These are phyloP conservation scores for Heliconius congener DNA, from an alignment of 1,140 invertebrate species.

Conservation along the genomic window DNA sequence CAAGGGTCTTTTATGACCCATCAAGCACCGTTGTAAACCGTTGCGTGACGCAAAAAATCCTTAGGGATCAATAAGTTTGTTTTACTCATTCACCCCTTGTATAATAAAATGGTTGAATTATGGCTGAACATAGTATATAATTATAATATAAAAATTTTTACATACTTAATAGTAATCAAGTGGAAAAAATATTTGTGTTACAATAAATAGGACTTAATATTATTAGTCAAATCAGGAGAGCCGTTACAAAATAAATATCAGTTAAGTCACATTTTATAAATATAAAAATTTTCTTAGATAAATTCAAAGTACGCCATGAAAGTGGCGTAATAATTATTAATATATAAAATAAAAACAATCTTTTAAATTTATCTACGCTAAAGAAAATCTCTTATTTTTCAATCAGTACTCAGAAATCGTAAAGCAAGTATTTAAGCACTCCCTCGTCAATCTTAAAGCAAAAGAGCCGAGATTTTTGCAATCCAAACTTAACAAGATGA, in stretches of 20 bases:
- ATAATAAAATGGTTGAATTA: conserved; percentile 20
- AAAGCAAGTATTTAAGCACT: conserved; percentile 9
- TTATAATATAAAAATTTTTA: not conserved
- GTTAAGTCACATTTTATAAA: too few species aligned
- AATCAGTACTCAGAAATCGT: conserved; percentile 8
- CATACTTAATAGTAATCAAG: too few species aligned
- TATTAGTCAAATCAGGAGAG: too few species aligned
- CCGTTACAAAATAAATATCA: too few species aligned
- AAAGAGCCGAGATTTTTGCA: conserved; percentile 1
- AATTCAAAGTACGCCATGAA: too few species aligned
- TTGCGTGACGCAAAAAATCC: conserved; percentile 45
- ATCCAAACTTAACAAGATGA: conserved; percentile 31
- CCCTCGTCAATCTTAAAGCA: conserved; percentile 8
- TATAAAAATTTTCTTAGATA: too few species aligned
- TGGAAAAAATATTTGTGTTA: too few species aligned
- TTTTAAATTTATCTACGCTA: not conserved
- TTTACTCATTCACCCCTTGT: conserved; percentile 22
- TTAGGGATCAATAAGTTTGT: conserved; percentile 43
- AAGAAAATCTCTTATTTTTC: not conserved
- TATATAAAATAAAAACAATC: not conserved
- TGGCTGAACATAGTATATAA: not conserved
- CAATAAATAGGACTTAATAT: too few species aligned
- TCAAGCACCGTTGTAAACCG: conserved; percentile 44
- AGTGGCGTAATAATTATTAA: too few species aligned
- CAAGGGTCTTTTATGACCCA: conserved; percentile 46